A percentile compares a stretch with the other conserved stretches of the same genome.
Evolutionary conservation across 2,888 invertebrate genomes (phyloP).

Genomic region (Artemia sinica): DNA sequence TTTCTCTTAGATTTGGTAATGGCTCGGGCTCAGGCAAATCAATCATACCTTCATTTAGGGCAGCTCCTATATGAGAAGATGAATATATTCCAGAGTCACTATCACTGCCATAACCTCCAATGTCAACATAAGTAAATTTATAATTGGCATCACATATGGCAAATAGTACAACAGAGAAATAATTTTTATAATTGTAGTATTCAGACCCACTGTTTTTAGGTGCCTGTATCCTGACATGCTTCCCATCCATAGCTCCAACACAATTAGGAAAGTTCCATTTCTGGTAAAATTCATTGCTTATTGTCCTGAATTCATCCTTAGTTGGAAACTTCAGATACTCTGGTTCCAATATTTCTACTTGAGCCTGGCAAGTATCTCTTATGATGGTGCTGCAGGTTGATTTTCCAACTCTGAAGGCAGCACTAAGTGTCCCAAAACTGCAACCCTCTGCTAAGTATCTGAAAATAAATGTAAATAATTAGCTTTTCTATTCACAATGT

Average conservation of each 20-base stretch:
- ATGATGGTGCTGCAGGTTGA: neutral
- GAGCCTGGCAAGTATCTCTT: neutral
- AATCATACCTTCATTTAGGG: too few species aligned
- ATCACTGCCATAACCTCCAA: too few species aligned
- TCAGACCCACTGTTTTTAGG: too few species aligned
- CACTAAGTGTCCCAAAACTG: slow-evolving; percentile 10
- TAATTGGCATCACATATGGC: too few species aligned
- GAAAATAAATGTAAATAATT: neutral
- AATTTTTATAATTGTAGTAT: too few species aligned
- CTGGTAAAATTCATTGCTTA: neutral
- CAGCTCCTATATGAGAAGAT: too few species aligned
- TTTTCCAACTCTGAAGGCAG: neutral
- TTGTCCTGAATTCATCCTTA: neutral
- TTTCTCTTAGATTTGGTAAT: too few species aligned
- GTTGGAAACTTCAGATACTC: neutral
- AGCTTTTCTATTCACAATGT: neutral
- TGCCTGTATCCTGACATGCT: neutral
- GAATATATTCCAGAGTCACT: too few species aligned
- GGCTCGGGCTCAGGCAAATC: too few species aligned
- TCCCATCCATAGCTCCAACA: neutral
- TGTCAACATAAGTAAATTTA: too few species aligned
- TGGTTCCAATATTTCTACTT: neutral
- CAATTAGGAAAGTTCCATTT: neutral
- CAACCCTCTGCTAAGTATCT: slow-evolving; percentile 2
- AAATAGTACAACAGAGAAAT: too few species aligned